A percentile compares a stretch with the other conserved stretches of the same genome.
These are phyloP conservation scores for Papilio glaucus DNA, from an alignment of 1,140 invertebrate species.

Conservation along the genomic window DNA sequence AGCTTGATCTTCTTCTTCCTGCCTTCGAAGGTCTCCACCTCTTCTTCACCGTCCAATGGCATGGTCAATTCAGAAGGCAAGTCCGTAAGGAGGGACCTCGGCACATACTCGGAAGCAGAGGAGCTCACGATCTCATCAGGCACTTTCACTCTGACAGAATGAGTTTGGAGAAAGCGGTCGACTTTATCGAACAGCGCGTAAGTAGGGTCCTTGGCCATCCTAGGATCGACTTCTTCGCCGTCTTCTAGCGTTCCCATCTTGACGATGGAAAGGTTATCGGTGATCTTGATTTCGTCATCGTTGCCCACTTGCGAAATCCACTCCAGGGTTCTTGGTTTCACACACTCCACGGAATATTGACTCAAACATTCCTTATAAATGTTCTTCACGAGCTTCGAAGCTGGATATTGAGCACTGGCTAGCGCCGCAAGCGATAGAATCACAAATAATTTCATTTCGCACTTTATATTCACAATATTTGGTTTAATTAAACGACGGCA, in stretches of 20 bases:
- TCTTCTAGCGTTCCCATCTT: constrained; percentile 82
- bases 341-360: constrained; percentile 87
- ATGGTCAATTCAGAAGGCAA: constrained; percentile 87
- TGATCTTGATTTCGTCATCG: constrained; percentile 88
- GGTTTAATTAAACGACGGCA: constrained; percentile 60
- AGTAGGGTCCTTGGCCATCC: constrained; percentile 70
- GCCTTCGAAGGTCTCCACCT: constrained; percentile 84
- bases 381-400: constrained; percentile 84
- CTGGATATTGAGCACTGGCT: constrained; percentile 78
- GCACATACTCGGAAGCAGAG: constrained; percentile 85
- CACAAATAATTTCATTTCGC: constrained; percentile 77
- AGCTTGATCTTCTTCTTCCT: constrained; percentile 81
- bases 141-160: constrained; percentile 86
- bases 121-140: constrained; percentile 84
- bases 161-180: constrained; percentile 86
- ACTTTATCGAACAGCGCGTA: constrained; percentile 85
- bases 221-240: constrained; percentile 66
- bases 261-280: constrained; percentile 88
- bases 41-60: constrained; percentile 86
- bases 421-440: constrained; percentile 63
- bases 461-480: constrained; percentile 60
- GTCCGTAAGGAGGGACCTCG: constrained; percentile 86
- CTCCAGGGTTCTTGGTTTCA: constrained; percentile 89
- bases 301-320: constrained; percentile 88
- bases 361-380: constrained; percentile 87